Evolutionary conservation across 2,797 vertebrate species (phyloP).

Genomic region (Alectoris magna): DNA sequence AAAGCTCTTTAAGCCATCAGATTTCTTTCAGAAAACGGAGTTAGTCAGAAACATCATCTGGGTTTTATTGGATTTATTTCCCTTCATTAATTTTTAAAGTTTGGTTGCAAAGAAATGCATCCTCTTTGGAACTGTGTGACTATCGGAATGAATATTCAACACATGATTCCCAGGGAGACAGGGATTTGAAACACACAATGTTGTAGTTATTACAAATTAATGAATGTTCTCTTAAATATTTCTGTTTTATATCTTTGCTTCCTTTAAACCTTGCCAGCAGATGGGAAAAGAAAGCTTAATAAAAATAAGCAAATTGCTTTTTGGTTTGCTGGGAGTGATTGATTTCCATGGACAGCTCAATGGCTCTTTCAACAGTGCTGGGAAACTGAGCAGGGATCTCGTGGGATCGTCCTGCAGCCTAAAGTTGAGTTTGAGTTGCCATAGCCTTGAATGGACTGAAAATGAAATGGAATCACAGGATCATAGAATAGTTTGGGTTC

Average conservation of each 20-base stretch:
- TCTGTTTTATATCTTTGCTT: constrained; percentile 13
- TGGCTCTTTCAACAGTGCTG: not conserved
- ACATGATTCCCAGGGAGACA: not conserved
- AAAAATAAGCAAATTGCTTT: not conserved
- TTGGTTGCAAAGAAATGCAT: not conserved
- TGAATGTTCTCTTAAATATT: not conserved
- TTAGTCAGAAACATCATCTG: not conserved
- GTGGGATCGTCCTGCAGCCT: not conserved
- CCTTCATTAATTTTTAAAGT: constrained; percentile 5
- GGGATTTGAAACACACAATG: not conserved
- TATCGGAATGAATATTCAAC: not conserved
- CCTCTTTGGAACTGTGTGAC: not conserved
- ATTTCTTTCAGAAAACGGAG: constrained; percentile 19
- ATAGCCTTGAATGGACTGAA: not conserved
- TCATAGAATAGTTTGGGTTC: no score
- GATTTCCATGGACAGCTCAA: not conserved
- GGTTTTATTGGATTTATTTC: constrained; percentile 16
- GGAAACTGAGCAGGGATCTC: not conserved
- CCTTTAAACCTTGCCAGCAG: not conserved
- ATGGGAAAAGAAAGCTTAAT: not conserved
- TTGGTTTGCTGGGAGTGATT: not conserved
- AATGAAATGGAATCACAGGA: no score
- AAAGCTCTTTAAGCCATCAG: not conserved
- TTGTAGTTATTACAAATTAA: constrained; percentile 9
- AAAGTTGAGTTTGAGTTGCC: not conserved